Evolutionary conservation across 2,797 vertebrate species (phyloP), one percentile per base, ranked within the genome.

Genomic region (Pygocentrus nattereri): DNA sequence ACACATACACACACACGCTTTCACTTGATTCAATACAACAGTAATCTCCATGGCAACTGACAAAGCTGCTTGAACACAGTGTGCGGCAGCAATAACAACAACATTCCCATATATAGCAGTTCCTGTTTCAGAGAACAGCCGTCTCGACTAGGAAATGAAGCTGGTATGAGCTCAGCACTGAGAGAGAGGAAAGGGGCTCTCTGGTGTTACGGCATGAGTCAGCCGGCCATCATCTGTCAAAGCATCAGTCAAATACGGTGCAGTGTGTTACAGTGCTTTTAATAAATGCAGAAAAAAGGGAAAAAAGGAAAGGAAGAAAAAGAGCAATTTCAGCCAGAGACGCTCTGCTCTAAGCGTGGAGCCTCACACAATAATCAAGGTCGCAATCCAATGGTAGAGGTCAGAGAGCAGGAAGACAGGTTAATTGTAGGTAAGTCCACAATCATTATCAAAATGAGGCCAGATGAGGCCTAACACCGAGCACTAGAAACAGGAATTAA

Each of bases 61-160:
- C 41, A 76, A 74, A 87, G 78, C 67, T 80, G 65, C 75, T 62
- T 68, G 77, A 84, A 75, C 76, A 81, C 59, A 38, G 76, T 25
- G 62, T 18, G 64, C 64, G 58, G 47, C 68, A 19, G 76, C 79
- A 73, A 82, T 84, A 87, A 82, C 83, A 81, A 82, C 49, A 72
- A 85, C 67, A 89, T 88, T 81, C 83, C 85, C 86, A 90, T 86
- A 83, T 86, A 87, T 79, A 88, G 76, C 84, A 54, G 82, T 73
- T 82, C 27, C 52, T 52, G 68, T 84, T 34, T 31, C 58, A 72
- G 71, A 65, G 67, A 76, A 44, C 70, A 82, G 72, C 23, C n/a
- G 34, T 64, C 34, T 41, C 25, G 3, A 34, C 21, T 34, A 67
- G 30, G 44, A 84, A 69, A 61, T 27, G 30, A 71, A 49, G 70